phyloP scores from a whole-genome alignment of 2,888 invertebrate genomes.

The Hirtodrosophila cameraria region DNA sequence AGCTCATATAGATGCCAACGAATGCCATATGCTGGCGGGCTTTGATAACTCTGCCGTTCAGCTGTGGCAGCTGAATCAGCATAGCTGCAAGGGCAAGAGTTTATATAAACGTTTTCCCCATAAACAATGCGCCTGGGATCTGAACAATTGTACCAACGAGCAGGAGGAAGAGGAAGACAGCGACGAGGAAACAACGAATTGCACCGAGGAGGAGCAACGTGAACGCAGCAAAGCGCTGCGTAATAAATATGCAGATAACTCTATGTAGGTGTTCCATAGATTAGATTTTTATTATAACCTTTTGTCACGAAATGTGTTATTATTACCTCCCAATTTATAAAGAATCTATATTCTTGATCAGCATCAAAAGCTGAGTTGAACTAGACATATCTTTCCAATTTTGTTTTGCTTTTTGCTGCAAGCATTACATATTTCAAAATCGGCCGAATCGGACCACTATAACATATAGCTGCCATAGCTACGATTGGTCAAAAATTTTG shows the following conservation, averaged over 20 bases:
- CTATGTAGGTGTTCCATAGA: conserved; percentile 73
- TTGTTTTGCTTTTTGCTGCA: no score
- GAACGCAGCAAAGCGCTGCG: conserved; percentile 48
- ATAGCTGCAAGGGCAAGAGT: conserved; percentile 77
- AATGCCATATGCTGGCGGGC: conserved; percentile 83
- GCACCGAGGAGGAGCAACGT: conserved; percentile 42
- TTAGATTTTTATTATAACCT: background rate
- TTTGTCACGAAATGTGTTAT: background rate
- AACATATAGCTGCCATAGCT: no score
- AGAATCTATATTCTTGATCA: no score
- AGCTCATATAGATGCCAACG: conserved; percentile 77
- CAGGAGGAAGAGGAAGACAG: conserved; percentile 62
- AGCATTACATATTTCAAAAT: no score
- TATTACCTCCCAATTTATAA: no score
- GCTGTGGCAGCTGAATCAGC: conserved; percentile 83
- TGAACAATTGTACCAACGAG: conserved; percentile 68
- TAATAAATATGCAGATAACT: conserved; percentile 77
- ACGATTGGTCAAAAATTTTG: no score
- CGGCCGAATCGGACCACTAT: no score
- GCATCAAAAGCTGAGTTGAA: no score
- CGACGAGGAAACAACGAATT: conserved; percentile 37
- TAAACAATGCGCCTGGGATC: conserved; percentile 79
- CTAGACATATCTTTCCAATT: no score
- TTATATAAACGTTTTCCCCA: conserved; percentile 74
- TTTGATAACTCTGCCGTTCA: conserved; percentile 82